Evolutionary conservation across 2,888 invertebrate genomes (phyloP).

Genomic region (Platerodrilus igneus): DNA sequence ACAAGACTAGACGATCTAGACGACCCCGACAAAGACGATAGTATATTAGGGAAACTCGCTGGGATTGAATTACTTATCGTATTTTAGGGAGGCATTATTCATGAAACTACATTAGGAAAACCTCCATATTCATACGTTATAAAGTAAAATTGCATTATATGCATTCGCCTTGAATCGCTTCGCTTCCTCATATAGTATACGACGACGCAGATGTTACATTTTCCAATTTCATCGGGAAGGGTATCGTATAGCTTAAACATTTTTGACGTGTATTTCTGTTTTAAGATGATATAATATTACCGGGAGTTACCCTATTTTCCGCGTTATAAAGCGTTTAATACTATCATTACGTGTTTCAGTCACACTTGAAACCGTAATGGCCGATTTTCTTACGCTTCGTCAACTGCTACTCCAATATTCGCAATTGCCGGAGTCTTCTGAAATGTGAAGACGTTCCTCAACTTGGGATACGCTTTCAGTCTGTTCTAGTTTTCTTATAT

Average conservation of each 20-base stretch:
- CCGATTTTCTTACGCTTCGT: slow-evolving; percentile 48
- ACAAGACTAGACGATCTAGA: slow-evolving; percentile 25
- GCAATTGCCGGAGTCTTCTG: slow-evolving; percentile 46
- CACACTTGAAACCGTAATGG: slow-evolving; percentile 25
- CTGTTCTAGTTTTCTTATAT: too few species aligned
- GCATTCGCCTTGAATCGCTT: slow-evolving; percentile 6
- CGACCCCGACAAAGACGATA: slow-evolving; percentile 23
- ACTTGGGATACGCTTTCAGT: too few species aligned
- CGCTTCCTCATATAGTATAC: too few species aligned
- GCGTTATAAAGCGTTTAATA: slow-evolving; percentile 22
- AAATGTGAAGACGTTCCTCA: too few species aligned
- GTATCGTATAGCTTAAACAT: too few species aligned
- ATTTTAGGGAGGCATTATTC: slow-evolving; percentile 21
- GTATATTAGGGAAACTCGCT: slow-evolving; percentile 17
- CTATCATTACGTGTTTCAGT: slow-evolving; percentile 22
- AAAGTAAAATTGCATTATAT: slow-evolving; percentile 15
- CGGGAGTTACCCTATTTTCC: slow-evolving; percentile 9
- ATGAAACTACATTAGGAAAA: slow-evolving; percentile 20
- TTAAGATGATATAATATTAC: too few species aligned
- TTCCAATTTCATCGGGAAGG: too few species aligned
- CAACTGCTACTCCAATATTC: slow-evolving; percentile 46
- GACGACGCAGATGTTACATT: slow-evolving; percentile 6
- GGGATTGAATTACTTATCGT: slow-evolving; percentile 24
- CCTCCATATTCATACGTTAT: slow-evolving; percentile 18
- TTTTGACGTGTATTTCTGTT: too few species aligned